Evolutionary conservation across 1,140 invertebrate genomes (phyloP), one percentile per base, ranked within the genome.

Genomic region (Lysiphlebus fabarum): DNA sequence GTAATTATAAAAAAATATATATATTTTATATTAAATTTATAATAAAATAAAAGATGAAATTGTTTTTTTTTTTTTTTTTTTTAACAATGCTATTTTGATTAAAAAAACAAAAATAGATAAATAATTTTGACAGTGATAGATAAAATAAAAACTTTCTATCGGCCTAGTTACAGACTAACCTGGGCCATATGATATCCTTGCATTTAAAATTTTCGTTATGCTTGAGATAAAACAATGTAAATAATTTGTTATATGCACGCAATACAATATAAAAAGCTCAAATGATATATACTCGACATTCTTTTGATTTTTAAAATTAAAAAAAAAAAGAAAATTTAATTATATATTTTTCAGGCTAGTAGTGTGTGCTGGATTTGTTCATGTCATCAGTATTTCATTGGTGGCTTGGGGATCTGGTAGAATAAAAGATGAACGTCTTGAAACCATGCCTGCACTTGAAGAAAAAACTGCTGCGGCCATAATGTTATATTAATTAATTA

Each of bases 381-480:
- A 88, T 65, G 79, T 90, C 41, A 72, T 90, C 37, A 93, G 92
- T 77, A 84, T 92, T 61, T 77, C 89, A 5, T 81, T 92, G 54
- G 82, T 93, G 7, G 84, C 86, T 59, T 84, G 91, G 65, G 89
- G 88, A 11, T 87, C 86, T 48, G 84, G 83, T 34, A 86, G 88
- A 69, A 80, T 81, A 7, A 79, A 84, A 26, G 83, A 87, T 38
- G 80, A 84, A 33, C 85, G 85, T 63, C 78, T 83, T 0, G 81
- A 78, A 58, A 66, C 85, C 1, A 84, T 86, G 51, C 87, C 88
- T 0, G 84, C 88, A 36, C 77, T 89, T 7, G 88, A 91, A 69
- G 90, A 92, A 74, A 91, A 92, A 77, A 84, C 87, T 54, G 90
- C 91, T 64, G 90, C 88, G 68, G 89, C 89, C 64, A 91, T 92